phyloP scores from a whole-genome alignment of 1,140 invertebrate genomes.

The Megalopta genalis region DNA sequence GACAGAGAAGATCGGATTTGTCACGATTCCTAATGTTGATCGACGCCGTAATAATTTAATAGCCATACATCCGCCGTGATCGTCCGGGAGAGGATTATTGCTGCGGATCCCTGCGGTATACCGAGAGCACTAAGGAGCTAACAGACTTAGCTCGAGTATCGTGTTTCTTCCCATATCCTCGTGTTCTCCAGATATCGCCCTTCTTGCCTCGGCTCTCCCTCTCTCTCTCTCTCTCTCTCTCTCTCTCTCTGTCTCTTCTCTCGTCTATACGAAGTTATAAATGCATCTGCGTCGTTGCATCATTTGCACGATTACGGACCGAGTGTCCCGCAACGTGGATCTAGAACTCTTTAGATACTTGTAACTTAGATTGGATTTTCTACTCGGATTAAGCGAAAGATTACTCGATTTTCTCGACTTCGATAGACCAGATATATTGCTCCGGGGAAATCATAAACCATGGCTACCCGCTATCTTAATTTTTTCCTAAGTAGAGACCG shows the following conservation, averaged over 20 bases:
- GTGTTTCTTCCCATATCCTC: constrained; percentile 70
- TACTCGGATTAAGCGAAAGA: not conserved
- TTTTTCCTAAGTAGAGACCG: no score
- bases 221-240: no score
- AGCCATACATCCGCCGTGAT: constrained; percentile 74
- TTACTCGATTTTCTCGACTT: not conserved
- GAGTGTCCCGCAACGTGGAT: not conserved
- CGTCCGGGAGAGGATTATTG: constrained; percentile 70
- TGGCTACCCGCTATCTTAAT: no score
- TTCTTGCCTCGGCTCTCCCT: constrained; percentile 10
- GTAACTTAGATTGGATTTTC: no score
- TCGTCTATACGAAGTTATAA: constrained; percentile 5
- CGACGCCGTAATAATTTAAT: constrained; percentile 79
- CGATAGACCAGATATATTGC: no score
- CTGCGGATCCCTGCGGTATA: constrained; percentile 71
- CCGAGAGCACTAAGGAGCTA: constrained; percentile 77
- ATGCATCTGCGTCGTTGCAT: not conserved
- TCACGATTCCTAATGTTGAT: constrained; percentile 78
- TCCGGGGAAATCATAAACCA: no score
- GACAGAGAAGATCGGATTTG: constrained; percentile 75
- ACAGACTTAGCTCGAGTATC: constrained; percentile 77
- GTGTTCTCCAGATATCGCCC: constrained; percentile 50
- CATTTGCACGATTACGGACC: no score
- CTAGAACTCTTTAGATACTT: not conserved
- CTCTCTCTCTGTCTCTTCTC: no score